Evolutionary conservation across 2,797 vertebrate species (phyloP), one percentile per base, ranked within the genome.

Genomic region (Chelon auratus): DNA sequence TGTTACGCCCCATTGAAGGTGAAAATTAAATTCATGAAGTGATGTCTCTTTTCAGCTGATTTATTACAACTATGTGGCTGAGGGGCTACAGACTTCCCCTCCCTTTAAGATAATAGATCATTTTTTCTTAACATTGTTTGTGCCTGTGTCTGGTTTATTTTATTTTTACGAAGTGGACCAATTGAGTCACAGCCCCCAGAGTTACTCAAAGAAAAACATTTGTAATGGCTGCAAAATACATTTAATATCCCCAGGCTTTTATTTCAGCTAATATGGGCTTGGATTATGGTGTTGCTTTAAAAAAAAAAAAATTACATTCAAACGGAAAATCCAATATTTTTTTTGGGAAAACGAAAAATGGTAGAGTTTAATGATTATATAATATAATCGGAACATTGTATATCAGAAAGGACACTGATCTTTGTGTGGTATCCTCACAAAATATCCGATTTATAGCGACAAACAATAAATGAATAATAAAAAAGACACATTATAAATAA

Each of bases 1-100:
- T 80, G 87, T 80, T 13, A 87, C 87, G 84, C 83, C 83, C 85
- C 78, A 88, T 84, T 91, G 87, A 87, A 87, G 78, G 68, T 47
- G 82, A 61, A 87, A 85, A 90, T 92, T 48, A 80, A 89, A 87
- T 81, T 66, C 80, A 74, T 62, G 78, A 69, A 74, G 64, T 83
- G 85, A 86, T 77, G 86, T 88, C 82, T 91, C 75, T 74, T 80
- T 84, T 84, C 76, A 75, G 74, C 50, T 77, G 72, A 86, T 89
- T 87, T 81, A 75, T 78, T 60, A 14, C 74, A 65, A 36, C 39
- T 67, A 37, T 26, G 9, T 11, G 50, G 20, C 50, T 26, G 22
- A 10, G 45, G n/a, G 45, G n/a, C 45, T 48, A 10, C n/a, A 48
- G 17, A n/a, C 45, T 9, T 40, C 12, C 12, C 39, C 10, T 40